Evolutionary conservation across 2,888 invertebrate species (phyloP), one percentile per base, ranked within the genome.

Genomic region (Caenorhabditis imperialis): DNA sequence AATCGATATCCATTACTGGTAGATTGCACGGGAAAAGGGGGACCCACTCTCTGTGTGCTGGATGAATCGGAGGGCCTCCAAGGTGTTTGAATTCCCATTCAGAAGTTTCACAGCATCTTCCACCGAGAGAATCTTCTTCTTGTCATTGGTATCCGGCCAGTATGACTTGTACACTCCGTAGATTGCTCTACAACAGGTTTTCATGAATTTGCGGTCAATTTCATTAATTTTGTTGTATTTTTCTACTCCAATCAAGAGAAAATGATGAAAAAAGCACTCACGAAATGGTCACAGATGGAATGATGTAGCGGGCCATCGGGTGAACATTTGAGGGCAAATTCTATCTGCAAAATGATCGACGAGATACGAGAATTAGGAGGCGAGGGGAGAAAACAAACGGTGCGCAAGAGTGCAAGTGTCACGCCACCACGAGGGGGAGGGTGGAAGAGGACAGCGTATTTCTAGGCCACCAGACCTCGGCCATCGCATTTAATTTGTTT

Each of bases 21-120:
- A 1, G 16, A 14, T 44, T 1, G 23, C 20, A 12, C 40, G 38
- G 48, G 48, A 22, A 50, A 40, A 37, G 22, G 7, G 12, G 22
- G 14, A 38, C 75, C 58, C 16, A 79, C 82, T 69, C 37, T 73
- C 54, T 30, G 70, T 63, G 23, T 65, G 54, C 25, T 75, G 65
- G 12, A 81, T 72, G 27, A 67, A 81, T n/a, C 74, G 47, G 14
- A 78, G 40, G 12, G 81, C 79, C 35, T 81, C 79, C 8, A 63
- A 58, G 0, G 74, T 72, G 30, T 77, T 73, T 37, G 54, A 45
- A 55, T 78, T 77, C 14, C 61, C 58, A 72, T 82, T 82, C 25
- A 82, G 51, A 16, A 61, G 62, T n/a, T 65, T 53, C 8, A 82
- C 73, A 3, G 82, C 82, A 18, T 78, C 72, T n/a, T 79, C 79